Base-by-base conservation (phyloP, 2,113 vertebrate genomes). In the Probosciger aterrimus region DNA sequence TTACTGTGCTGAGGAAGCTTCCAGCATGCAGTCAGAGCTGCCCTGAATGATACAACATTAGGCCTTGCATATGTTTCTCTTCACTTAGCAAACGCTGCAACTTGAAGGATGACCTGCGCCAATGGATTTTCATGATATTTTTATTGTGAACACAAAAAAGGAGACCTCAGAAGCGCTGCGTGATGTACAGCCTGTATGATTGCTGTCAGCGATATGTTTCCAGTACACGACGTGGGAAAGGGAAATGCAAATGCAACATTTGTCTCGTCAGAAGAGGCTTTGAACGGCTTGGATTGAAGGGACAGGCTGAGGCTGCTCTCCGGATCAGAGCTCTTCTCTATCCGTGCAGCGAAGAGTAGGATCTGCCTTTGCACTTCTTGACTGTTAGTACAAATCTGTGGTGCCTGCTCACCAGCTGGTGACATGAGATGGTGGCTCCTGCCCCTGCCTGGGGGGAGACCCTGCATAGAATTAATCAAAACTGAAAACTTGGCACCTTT, bases 371-470 rank as follows among this genome's bases (percentile, higher is more conserved):
- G 70, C 27, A 31, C 30, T 71, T 75, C 69, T 53, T 76, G 44
- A 44, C 65, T 76, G 35, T 24, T 62, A 62, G 62, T 95, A 95
- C 94, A 89, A 89, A 95, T 94, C 69, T 0, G 1, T 18, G 7
- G 47, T 46, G 71, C 79, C 76, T 86, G 88, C 71, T 95, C 41
- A 74, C 87, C 84, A 94, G 85, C 75, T 93, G 87, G 53, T 86
- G 71, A 92, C 85, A 80, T 10, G 59, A 88, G 33, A 16, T 69
- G 79, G 18, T 60, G n/a, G 60, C 28, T 86, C 30, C 81, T 91
- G 83, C 39, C 67, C 47, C 39, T 76, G 33, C 47, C 63, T 2
- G 0, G 41, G 49, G 63, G 31, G 24, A 82, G 57, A 89, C 63
- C 79, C 79, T 70, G 75, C 71, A 67, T 94, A 53, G 80, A 86